phyloP scores from a whole-genome alignment of 2,113 vertebrate species.

The Plestiodon gilberti region DNA sequence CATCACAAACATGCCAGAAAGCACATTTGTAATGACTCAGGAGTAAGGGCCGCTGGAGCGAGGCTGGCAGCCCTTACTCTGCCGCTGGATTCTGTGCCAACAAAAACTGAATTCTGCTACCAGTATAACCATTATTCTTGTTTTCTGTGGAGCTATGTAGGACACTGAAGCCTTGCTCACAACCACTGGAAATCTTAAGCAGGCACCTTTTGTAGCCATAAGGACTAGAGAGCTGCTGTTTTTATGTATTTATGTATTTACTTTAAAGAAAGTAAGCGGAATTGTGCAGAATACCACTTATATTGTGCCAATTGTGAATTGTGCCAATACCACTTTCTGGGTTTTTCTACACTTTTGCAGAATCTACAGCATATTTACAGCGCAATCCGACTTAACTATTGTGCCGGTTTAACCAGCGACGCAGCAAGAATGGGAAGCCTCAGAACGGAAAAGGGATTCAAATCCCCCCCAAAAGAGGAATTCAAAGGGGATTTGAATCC shows the following conservation, averaged over 20 bases:
- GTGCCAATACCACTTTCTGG: not conserved
- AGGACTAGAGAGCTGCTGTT: not conserved
- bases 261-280: not conserved
- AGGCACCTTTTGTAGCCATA: not conserved
- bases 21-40: too few relatives aligned
- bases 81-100: not conserved
- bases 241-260: not conserved
- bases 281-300: not conserved
- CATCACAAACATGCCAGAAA: too few relatives aligned
- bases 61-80: too few relatives aligned
- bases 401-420: too few relatives aligned
- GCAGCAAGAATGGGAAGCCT: too few relatives aligned
- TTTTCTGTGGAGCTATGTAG: not conserved
- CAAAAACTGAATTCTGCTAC: not conserved
- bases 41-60: too few relatives aligned
- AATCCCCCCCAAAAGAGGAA: too few relatives aligned
- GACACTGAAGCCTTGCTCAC: not conserved
- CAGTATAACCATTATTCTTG: not conserved
- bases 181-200: not conserved
- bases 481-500: too few relatives aligned
- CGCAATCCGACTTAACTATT: too few relatives aligned
- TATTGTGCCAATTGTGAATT: not conserved
- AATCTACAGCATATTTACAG: not conserved
- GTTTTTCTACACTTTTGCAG: not conserved
- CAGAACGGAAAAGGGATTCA: too few relatives aligned